Conservation (phyloP, 2,888 invertebrate genomes). For the Cloeon dipterum region DNA sequence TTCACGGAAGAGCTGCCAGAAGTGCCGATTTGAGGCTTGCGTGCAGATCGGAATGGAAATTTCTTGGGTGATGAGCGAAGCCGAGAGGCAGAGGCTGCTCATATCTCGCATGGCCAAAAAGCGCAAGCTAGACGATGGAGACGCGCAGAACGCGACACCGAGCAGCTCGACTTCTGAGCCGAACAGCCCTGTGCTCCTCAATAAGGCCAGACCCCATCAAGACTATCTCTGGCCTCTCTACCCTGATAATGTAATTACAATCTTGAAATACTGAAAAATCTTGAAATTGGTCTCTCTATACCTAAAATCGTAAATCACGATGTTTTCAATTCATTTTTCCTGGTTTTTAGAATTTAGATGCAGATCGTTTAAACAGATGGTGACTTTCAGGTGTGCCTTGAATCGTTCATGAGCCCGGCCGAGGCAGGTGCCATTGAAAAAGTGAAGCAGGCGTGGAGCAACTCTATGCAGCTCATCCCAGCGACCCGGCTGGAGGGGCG, state of each 20-base stretch:
- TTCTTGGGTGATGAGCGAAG: slow-evolving; percentile 18
- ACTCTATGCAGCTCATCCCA: neutral
- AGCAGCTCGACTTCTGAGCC: neutral
- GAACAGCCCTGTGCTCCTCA: neutral
- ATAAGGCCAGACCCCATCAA: neutral
- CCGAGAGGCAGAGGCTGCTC: slow-evolving; percentile 12
- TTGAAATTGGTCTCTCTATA: too few relatives aligned
- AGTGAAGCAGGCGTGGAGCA: neutral
- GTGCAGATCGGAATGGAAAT: slow-evolving; percentile 18
- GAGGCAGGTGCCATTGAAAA: neutral
- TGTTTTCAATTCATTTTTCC: too few relatives aligned
- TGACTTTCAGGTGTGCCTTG: neutral
- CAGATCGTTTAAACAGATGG: too few relatives aligned
- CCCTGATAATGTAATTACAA: neutral
- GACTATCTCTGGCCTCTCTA: neutral
- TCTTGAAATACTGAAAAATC: too few relatives aligned
- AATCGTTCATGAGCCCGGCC: neutral
- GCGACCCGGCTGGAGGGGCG: neutral
- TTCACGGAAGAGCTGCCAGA: slow-evolving; percentile 17
- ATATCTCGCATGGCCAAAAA: neutral
- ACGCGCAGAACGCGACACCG: neutral
- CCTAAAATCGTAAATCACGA: too few relatives aligned
- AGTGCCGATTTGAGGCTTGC: slow-evolving; percentile 17
- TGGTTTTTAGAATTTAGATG: too few relatives aligned
- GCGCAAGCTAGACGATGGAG: neutral